Percentiles rank a stretch among this genome's conserved stretches.
These are phyloP conservation scores for Atlantisia rogersi DNA, from an alignment of 2,113 vertebrate genomes.

Conservation along the genomic window DNA sequence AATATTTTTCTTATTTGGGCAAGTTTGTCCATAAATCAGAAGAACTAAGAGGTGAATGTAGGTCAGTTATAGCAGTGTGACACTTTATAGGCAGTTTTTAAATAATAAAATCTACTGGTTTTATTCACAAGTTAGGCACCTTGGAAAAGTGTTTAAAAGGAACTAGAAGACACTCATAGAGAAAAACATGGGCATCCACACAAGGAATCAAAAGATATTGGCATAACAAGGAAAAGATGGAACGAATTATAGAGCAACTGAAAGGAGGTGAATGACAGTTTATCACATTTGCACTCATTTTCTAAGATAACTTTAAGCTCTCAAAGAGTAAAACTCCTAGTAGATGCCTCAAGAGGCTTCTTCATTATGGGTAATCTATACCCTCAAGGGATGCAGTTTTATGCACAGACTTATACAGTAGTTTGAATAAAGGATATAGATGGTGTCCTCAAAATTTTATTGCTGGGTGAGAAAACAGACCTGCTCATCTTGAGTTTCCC, in stretches of 20 bases:
- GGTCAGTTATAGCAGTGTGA: neutral
- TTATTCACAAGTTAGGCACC: neutral
- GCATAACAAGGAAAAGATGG: neutral
- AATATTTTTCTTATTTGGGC: neutral
- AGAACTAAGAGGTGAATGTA: neutral
- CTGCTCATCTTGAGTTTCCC: neutral
- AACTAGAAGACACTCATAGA: neutral
- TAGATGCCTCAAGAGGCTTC: neutral
- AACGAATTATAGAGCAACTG: neutral
- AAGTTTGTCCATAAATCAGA: neutral
- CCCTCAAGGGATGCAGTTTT: neutral
- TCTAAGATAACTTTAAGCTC: neutral
- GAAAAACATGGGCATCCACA: neutral
- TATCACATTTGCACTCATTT: constrained; percentile 14
- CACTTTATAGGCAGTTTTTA: neutral
- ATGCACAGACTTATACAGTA: neutral
- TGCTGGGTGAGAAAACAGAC: neutral
- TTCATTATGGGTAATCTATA: neutral
- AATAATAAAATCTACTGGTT: neutral
- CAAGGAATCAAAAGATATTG: neutral
- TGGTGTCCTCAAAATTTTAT: neutral
- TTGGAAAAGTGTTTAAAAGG: neutral
- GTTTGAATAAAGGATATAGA: neutral
- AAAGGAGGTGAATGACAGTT: neutral
- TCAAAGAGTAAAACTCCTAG: neutral